Conservation (phyloP, 2,888 invertebrate species). For the Tricholauxania praeusta region DNA sequence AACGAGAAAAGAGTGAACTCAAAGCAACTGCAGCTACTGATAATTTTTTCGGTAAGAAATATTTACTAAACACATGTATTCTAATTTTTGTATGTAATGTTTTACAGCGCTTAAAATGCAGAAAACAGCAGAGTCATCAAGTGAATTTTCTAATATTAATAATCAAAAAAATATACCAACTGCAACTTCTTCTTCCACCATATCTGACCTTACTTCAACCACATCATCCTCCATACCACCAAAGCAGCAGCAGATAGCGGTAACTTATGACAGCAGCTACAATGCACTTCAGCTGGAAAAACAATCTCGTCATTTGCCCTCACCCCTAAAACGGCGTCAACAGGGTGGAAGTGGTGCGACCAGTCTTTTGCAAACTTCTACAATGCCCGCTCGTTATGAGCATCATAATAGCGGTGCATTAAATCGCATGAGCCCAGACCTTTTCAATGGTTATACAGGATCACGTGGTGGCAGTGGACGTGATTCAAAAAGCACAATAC, state of each 20-base stretch:
- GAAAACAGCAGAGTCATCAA: constrained; percentile 37
- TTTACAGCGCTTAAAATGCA: constrained; percentile 53
- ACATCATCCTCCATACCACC: constrained; percentile 27
- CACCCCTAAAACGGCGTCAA: constrained; percentile 61
- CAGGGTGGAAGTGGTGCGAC: constrained; percentile 33
- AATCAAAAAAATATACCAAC: constrained; percentile 50
- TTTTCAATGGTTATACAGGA: constrained; percentile 53
- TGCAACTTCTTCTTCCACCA: constrained; percentile 62
- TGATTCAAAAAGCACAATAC: constrained; percentile 65
- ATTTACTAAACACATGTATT: not conserved
- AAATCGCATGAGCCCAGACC: constrained; percentile 63
- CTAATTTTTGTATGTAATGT: too few species aligned
- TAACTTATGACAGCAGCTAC: constrained; percentile 37
- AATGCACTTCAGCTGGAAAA: constrained; percentile 52
- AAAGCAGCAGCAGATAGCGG: constrained; percentile 16
- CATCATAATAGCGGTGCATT: constrained; percentile 25
- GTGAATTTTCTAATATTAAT: not conserved
- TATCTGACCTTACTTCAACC: constrained; percentile 57
- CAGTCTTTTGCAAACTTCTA: constrained; percentile 27
- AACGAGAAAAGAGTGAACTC: constrained; percentile 50
- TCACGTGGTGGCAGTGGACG: constrained; percentile 61
- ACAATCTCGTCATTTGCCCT: constrained; percentile 64
- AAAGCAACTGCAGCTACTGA: constrained; percentile 50
- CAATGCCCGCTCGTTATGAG: constrained; percentile 49
- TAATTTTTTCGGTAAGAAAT: constrained; percentile 53